Evolutionary conservation across 2,797 vertebrate species (phyloP), one percentile per base, ranked within the genome.

Genomic region (Graptemys geographica): DNA sequence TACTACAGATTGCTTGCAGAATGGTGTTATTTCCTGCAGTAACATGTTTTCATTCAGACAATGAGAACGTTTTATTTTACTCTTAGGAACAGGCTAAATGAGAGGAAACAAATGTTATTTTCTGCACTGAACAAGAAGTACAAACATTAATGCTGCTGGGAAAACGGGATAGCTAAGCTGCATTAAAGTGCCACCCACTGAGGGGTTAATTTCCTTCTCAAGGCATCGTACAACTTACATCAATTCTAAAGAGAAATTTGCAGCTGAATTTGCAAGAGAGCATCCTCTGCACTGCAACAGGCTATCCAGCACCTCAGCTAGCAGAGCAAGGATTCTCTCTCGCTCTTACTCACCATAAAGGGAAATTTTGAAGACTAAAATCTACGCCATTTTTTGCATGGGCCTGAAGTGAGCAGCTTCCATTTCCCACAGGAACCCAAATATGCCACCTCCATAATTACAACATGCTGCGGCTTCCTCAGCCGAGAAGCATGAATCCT

Each of bases 21-120:
- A 79, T 3, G 51, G 93, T 76, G 87, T 80, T 89, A 95, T 86
- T 97, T 97, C 94, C 94, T 97, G 94, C 90, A 90, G 0, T 21
- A 90, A n/a, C 28, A 82, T 6, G 1, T 86, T 37, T 78, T 82
- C 57, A 49, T 56, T 52, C 59, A 78, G 88, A 93, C 83, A 80
- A 19, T 84, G 28, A 92, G 37, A 87, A 9, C 28, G 2, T 47
- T 80, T 93, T 53, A 76, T 81, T 90, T n/a, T 89, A 86, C 89
- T 93, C 89, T 86, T 65, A 93, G 91, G 78, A 93, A 91, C 90
- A 79, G 62, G 16, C 65, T 44, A 83, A 74, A 83, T 15, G 1
- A 92, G 84, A 96, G 85, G 83, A 91, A 97, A 96, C 10, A 0
- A 25, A 11, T 31, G 28, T 81, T 65, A 49, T 93, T 90, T 79